Conservation (phyloP, 2,113 vertebrate species). For the Chionomys nivalis region DNA sequence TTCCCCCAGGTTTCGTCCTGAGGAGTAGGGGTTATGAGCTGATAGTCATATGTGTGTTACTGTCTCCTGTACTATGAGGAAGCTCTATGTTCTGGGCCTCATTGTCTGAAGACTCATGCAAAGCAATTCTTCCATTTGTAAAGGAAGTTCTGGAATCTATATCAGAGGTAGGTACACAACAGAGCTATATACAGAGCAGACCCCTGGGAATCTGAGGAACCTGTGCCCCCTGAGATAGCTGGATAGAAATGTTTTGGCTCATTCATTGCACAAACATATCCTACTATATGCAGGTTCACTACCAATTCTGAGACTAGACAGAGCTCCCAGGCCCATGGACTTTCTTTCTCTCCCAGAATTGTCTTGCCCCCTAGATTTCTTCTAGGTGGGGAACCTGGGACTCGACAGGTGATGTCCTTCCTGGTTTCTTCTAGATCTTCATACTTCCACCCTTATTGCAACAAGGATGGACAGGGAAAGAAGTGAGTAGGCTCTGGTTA, state of each 20-base stretch:
- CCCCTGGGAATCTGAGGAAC: background rate
- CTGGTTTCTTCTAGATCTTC: too few species aligned
- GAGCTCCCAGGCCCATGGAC: background rate
- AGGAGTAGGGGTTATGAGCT: too few species aligned
- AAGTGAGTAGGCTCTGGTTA: too few species aligned
- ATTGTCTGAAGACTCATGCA: too few species aligned
- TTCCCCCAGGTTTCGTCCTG: accelerated
- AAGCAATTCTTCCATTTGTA: background rate
- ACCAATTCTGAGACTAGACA: background rate
- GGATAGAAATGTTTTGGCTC: background rate
- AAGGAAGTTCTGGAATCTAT: background rate
- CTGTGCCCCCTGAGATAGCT: background rate
- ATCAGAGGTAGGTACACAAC: background rate
- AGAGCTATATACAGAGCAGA: background rate
- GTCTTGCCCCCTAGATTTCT: background rate
- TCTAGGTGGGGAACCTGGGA: too few species aligned
- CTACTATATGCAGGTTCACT: too few species aligned
- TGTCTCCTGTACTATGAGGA: background rate
- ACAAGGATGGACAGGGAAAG: too few species aligned
- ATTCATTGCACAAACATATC: background rate
- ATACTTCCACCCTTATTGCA: too few species aligned
- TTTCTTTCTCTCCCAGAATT: background rate
- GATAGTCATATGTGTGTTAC: background rate
- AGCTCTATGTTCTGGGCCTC: background rate
- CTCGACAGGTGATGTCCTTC: too few species aligned